Base-by-base conservation (phyloP, 2,797 vertebrate species). In the Chelmon rostratus region DNA sequence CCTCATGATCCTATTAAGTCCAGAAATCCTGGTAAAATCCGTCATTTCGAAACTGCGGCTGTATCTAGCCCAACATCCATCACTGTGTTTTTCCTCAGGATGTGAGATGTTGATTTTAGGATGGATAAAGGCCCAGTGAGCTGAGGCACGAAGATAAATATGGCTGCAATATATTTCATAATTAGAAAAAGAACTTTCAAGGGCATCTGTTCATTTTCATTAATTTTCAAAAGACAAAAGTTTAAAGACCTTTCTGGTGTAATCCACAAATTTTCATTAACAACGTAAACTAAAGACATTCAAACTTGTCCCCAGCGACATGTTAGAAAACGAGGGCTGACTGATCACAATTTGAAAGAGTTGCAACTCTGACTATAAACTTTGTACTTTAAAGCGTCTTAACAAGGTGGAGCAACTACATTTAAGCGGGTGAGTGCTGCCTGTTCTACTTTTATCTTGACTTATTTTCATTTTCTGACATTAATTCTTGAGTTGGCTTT, bases 141-240 rank as follows among this genome's bases (percentile, higher is more conserved):
- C 63, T 35, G 33, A 44, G 19, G 56, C 23, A 44, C 2, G 54
- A 47, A 80, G 78, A 82, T 86, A 68, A 88, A 86, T 78, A 31
- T 23, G 57, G 56, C 56, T 21, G 62, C 35, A n/a, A n/a, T 57
- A 50, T 33, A 79, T 82, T 84, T 54, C 82, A 83, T 54, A 86
- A 85, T 86, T 81, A 85, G 21, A 64, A 74, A 73, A 42, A 42
- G 16, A 58, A 71, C 76, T 79, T 89, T 89, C 78, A 90, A 90
- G 88, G 88, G 56, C 79, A 80, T 76, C 57, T 73, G 38, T 70
- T 90, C 77, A 70, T 76, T 88, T 88, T 79, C 68, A 76, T 78
- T 79, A 11, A 87, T 78, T 85, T 81, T 44, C 64, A 68, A 78
- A 83, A 75, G 54, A 61, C 46, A 74, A 79, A 76, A 66, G 28